Evolutionary conservation across 2,888 invertebrate species (phyloP).

Genomic region (Busseola fusca): DNA sequence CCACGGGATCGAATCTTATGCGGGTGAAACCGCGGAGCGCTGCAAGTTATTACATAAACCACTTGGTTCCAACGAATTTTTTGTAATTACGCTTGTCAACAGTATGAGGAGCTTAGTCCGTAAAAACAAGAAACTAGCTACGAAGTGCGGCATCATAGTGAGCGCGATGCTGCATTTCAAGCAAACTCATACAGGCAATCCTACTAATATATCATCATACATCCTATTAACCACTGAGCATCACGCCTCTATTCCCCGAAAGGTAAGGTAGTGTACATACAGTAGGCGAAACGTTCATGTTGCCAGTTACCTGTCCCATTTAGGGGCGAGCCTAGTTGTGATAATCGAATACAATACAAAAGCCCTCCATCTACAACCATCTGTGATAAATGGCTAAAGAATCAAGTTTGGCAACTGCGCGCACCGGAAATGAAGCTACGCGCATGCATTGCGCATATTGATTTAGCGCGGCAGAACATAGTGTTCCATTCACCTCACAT

Average conservation of each 20-base stretch:
- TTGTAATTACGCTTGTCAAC: neutral
- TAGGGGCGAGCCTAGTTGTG: neutral
- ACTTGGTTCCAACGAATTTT: neutral
- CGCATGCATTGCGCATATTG: slow-evolving; percentile 39
- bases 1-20: no score
- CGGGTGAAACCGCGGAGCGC: no score
- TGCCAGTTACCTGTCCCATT: neutral
- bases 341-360: neutral
- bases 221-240: neutral
- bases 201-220: no score
- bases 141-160: neutral
- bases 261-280: neutral
- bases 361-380: neutral
- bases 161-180: neutral
- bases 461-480: slow-evolving; percentile 10
- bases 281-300: no score
- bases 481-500: neutral
- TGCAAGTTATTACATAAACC: no score
- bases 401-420: slow-evolving; percentile 4
- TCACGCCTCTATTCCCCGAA: no score
- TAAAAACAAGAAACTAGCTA: neutral
- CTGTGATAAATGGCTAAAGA: slow-evolving; percentile 1
- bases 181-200: neutral
- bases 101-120: neutral
- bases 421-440: slow-evolving; percentile 26